Percentiles rank a stretch among this genome's conserved stretches.
These are phyloP conservation scores for Mesocricetus auratus DNA, from an alignment of 2,113 vertebrate species.

Conservation along the genomic window DNA sequence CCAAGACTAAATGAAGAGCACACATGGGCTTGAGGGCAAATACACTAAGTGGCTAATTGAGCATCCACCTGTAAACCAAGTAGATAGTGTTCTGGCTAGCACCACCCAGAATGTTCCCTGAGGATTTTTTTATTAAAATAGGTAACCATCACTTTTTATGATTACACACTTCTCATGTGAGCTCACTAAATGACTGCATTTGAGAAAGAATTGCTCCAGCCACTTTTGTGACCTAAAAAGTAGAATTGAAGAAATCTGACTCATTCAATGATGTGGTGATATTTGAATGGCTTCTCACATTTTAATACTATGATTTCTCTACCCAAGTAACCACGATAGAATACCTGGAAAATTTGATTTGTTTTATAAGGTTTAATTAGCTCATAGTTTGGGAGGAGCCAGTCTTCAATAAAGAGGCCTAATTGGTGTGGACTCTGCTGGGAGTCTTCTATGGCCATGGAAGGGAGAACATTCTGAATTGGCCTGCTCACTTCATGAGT, in stretches of 20 bases:
- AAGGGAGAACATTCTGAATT: neutral
- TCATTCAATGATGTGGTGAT: neutral
- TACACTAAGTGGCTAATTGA: neutral
- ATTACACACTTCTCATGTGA: neutral
- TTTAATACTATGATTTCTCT: neutral
- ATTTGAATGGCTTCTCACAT: neutral
- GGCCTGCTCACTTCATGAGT: neutral
- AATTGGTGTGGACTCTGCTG: neutral
- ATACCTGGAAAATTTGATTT: neutral
- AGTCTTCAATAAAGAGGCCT: neutral
- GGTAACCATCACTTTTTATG: neutral
- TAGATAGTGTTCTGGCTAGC: neutral
- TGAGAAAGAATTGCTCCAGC: neutral
- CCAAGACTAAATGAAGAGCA: neutral
- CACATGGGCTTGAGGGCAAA: neutral
- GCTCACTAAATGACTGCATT: neutral
- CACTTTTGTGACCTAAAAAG: neutral
- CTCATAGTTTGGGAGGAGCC: neutral
- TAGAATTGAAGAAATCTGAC: neutral
- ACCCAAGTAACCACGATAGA: neutral
- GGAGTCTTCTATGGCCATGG: rapidly evolving
- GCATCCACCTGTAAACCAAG: neutral
- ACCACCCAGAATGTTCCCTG: neutral
- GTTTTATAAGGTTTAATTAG: neutral
- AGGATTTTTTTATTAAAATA: neutral